Base-by-base conservation (phyloP, 2,113 vertebrate genomes). In the Erinaceus europaeus region DNA sequence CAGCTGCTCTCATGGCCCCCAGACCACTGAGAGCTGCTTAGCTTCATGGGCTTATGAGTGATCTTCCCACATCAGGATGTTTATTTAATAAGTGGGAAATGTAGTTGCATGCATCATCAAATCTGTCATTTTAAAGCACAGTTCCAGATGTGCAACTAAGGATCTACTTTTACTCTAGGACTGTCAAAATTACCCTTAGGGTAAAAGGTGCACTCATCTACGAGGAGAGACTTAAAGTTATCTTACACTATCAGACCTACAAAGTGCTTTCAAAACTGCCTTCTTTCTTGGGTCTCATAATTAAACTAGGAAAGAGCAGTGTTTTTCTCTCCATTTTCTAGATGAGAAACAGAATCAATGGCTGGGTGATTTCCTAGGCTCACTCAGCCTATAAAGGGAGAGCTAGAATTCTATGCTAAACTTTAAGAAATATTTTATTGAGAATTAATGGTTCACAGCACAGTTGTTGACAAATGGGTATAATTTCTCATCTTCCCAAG, bases 1-100 rank as follows among this genome's bases (percentile, higher is more conserved):
- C 92, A 84, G 92, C 88, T 38, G 85, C 88, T 93, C 90, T 85
- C 62, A 86, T 92, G 81, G 95, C 93, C 92, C 57, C 20, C 72
- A 5, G 88, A 94, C 91, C 89, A 50, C 9, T 25, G 86, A 85
- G 75, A 6, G 44, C 55, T 9, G 34, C 86, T 84, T 44, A 67
- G 79, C 44, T 62, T 46, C 65, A 11, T 0, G 5, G 9, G 5
- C 34, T 5, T n/a, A 80, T 36, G 53, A 71, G 53, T 1, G 13
- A n/a, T n/a, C 67, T 73, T 68, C 55, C 73, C 64, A 38, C 78
- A 34, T 40, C 74, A 53, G 67, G 83, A 75, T 34, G 86, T 64
- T 80, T 76, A 80, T 75, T 69, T 74, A 57, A 2, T 11, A 72
- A 86, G 48, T 62, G 52, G 73, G 67, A 88, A 84, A 82, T 79